These are phyloP conservation scores for Bombyx mori DNA, from an alignment of 1,140 invertebrate species.

Conservation along the genomic window ASM3026992v2 NC_085122.1:9733501-9734000, in stretches of 20 bases:
- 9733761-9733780: slow-evolving; percentile 63
- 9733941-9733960: slow-evolving; percentile 93
- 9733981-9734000: slow-evolving; percentile 57
- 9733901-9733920: slow-evolving; percentile 91
- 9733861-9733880: slow-evolving; percentile 79
- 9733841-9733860: slow-evolving; percentile 74
- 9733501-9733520: slow-evolving; percentile 71
- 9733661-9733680: slow-evolving; percentile 43
- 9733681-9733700: slow-evolving; percentile 61
- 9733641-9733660: slow-evolving; percentile 67
- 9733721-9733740: slow-evolving; percentile 29
- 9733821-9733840: slow-evolving; percentile 58
- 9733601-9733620: slow-evolving; percentile 68
- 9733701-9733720: slow-evolving; percentile 28
- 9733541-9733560: slow-evolving; percentile 67
- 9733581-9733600: slow-evolving; percentile 71
- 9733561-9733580: slow-evolving; percentile 70
- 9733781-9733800: slow-evolving; percentile 60
- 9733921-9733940: slow-evolving; percentile 91
- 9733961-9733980: slow-evolving; percentile 83
- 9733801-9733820: slow-evolving; percentile 56
- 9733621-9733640: slow-evolving; percentile 65
- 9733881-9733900: slow-evolving; percentile 84
- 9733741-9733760: slow-evolving; percentile 51
- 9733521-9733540: slow-evolving; percentile 53